Evolutionary conservation across 2,113 vertebrate genomes (phyloP).

Genomic region (Eleginops maclovinus): DNA sequence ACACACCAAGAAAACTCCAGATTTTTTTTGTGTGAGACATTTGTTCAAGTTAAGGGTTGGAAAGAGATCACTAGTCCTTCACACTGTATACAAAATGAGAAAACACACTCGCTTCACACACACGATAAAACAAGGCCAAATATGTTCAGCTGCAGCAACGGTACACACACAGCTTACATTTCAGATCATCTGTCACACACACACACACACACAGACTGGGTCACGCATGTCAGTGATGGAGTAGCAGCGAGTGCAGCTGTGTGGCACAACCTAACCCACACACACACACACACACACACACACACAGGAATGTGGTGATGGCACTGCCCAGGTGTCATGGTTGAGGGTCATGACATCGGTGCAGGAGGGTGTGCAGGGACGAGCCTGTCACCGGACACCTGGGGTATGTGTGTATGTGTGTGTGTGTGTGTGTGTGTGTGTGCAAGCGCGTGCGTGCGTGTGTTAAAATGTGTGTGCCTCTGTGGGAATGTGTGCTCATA

Average conservation of each 20-base stretch:
- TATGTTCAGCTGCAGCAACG: background rate
- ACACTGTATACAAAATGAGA: background rate
- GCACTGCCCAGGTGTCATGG: constrained; percentile 33
- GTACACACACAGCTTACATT: background rate
- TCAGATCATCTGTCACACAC: background rate
- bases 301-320: constrained; percentile 21
- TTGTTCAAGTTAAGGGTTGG: background rate
- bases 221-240: constrained; percentile 32
- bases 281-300: constrained; percentile 19
- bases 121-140: too few relatives aligned
- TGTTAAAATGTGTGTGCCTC: background rate
- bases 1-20: background rate
- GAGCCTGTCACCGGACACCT: constrained; percentile 32
- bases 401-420: constrained; percentile 1
- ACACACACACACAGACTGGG: constrained; percentile 4
- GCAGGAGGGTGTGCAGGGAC: constrained; percentile 39
- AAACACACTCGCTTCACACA: too few relatives aligned
- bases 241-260: constrained; percentile 45
- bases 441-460: constrained; percentile 1
- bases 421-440: constrained; percentile 11
- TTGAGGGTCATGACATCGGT: constrained; percentile 31
- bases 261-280: constrained; percentile 23
- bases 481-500: background rate
- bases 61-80: too few relatives aligned
- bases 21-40: too few relatives aligned